phyloP scores from a whole-genome alignment of 1,140 invertebrate genomes.

The Orchestia grillus region DNA sequence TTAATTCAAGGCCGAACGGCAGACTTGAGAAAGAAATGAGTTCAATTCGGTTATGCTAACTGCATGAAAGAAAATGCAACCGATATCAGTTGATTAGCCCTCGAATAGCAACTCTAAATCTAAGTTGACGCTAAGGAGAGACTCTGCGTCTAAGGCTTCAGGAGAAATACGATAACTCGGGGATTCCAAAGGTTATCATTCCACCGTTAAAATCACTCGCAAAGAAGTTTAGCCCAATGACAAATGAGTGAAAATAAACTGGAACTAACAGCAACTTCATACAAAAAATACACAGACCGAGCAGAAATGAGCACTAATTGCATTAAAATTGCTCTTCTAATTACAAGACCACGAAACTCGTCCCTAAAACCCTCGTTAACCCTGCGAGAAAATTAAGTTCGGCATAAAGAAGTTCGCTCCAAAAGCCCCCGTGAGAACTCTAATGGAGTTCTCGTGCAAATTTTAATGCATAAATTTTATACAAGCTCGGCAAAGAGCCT shows the following conservation, averaged over 20 bases:
- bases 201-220: not conserved
- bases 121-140: too few species aligned
- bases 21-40: too few species aligned
- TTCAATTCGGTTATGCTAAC: too few species aligned
- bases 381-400: not conserved
- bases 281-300: not conserved
- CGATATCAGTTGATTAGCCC: too few species aligned
- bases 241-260: not conserved
- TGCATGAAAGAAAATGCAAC: too few species aligned
- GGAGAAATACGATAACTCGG: too few species aligned
- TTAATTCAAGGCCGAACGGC: too few species aligned
- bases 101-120: too few species aligned
- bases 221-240: not conserved
- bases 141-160: too few species aligned
- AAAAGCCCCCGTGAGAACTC: not conserved
- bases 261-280: not conserved
- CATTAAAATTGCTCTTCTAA: not conserved
- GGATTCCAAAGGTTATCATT: not conserved
- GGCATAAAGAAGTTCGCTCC: not conserved
- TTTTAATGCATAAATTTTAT: not conserved
- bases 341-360: not conserved
- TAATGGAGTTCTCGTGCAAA: slow-evolving; percentile 1
- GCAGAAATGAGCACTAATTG: not conserved
- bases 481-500: not conserved
- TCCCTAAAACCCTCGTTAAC: not conserved